Evolutionary conservation across 2,888 invertebrate genomes (phyloP).

Genomic region (Drosophila paucipuncta): DNA sequence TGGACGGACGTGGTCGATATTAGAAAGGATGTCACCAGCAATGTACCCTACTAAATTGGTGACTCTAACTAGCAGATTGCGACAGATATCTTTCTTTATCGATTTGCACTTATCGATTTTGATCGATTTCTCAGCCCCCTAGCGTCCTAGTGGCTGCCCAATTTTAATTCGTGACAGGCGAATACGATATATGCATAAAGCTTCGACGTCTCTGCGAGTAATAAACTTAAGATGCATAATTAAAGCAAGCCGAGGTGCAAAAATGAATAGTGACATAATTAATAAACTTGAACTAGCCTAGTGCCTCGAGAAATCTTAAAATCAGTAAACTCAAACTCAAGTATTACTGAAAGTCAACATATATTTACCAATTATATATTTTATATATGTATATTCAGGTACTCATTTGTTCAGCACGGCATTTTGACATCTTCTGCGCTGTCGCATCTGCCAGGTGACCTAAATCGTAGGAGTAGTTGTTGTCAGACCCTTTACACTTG

Average conservation of each 20-base stretch:
- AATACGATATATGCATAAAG: not conserved
- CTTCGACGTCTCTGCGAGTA: not conserved
- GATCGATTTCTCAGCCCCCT: not conserved
- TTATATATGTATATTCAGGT: not conserved
- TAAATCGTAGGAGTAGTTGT: conserved; percentile 16
- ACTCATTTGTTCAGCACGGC: not conserved
- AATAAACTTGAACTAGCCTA: not conserved
- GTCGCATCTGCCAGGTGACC: conserved; percentile 46
- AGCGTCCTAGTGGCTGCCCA: too few species aligned
- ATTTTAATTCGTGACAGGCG: too few species aligned
- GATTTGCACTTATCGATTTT: not conserved
- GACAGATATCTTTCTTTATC: not conserved
- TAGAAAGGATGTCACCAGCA: not conserved
- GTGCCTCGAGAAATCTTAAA: not conserved
- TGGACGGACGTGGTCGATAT: not conserved
- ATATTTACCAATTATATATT: not conserved
- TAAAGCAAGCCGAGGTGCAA: not conserved
- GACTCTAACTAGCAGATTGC: not conserved
- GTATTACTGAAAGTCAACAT: too few species aligned
- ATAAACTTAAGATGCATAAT: not conserved
- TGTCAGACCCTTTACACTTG: conserved; percentile 18
- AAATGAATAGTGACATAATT: not conserved
- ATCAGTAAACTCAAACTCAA: not conserved
- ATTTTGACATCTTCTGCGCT: conserved; percentile 16
- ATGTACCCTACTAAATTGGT: not conserved